Conservation (phyloP, 2,888 invertebrate genomes). For the Hirtodrosophila cameraria region DNA sequence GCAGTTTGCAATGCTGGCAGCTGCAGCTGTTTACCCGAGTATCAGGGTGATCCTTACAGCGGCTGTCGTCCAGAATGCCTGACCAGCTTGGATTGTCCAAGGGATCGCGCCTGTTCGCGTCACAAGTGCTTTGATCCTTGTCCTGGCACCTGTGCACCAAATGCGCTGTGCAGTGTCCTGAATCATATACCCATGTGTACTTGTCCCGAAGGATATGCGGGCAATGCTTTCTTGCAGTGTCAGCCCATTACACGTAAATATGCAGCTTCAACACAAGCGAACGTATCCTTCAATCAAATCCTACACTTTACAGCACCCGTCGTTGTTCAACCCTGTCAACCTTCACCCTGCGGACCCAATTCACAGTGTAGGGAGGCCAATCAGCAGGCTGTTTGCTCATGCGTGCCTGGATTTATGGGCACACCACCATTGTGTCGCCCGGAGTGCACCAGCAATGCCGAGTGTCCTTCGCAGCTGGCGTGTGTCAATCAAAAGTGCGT, state of each 20-base stretch:
- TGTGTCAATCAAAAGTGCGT: slow-evolving; percentile 89
- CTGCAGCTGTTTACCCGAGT: slow-evolving; percentile 85
- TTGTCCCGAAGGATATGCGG: slow-evolving; percentile 89
- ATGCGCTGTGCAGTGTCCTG: slow-evolving; percentile 90
- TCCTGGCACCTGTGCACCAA: slow-evolving; percentile 90
- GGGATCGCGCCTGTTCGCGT: slow-evolving; percentile 88
- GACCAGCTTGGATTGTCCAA: slow-evolving; percentile 89
- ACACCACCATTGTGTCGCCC: slow-evolving; percentile 90
- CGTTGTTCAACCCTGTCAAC: slow-evolving; percentile 85
- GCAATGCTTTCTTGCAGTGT: slow-evolving; percentile 89
- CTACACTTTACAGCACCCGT: slow-evolving; percentile 76
- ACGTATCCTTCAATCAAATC: not conserved
- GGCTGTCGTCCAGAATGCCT: slow-evolving; percentile 93
- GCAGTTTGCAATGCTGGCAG: slow-evolving; percentile 86
- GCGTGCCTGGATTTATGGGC: slow-evolving; percentile 87
- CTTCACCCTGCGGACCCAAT: slow-evolving; percentile 90
- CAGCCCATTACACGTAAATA: slow-evolving; percentile 82
- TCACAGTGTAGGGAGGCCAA: slow-evolving; percentile 90
- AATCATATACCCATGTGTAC: slow-evolving; percentile 92
- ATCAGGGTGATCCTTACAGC: slow-evolving; percentile 90
- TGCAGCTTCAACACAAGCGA: slow-evolving; percentile 1
- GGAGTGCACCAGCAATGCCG: slow-evolving; percentile 89
- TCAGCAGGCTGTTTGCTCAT: slow-evolving; percentile 90
- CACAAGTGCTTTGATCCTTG: slow-evolving; percentile 92
- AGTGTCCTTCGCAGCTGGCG: slow-evolving; percentile 87